Evolutionary conservation across 2,113 vertebrate genomes (phyloP).

Genomic region (Sisor rabdophorus): DNA sequence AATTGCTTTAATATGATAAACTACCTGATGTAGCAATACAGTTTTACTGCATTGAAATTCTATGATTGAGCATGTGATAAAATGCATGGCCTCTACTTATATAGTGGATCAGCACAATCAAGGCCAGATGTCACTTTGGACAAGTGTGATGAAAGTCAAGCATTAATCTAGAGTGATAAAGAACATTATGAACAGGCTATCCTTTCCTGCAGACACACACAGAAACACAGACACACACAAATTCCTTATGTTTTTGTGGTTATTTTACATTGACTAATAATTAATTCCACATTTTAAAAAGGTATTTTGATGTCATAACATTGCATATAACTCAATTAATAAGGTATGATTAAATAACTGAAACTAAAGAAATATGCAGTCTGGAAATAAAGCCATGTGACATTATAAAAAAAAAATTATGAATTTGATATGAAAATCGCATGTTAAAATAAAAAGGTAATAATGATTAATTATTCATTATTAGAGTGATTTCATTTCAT

Average conservation of each 20-base stretch:
- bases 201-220: background rate
- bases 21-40: constrained; percentile 7
- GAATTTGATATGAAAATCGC: too few species aligned
- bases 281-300: too few species aligned
- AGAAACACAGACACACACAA: too few species aligned
- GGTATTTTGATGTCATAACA: background rate
- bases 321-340: background rate
- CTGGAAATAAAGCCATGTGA: too few species aligned
- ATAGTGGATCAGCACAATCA: constrained; percentile 10
- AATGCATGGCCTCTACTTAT: constrained; percentile 3
- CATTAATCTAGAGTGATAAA: background rate
- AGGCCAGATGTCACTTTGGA: constrained; percentile 53
- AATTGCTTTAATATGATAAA: constrained; percentile 20
- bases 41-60: constrained; percentile 39
- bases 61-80: constrained; percentile 13
- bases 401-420: too few species aligned
- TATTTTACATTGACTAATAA: background rate
- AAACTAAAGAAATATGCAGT: too few species aligned
- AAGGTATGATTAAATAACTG: background rate
- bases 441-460: too few species aligned
- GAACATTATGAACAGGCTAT: constrained; percentile 3
- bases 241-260: background rate
- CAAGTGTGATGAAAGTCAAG: constrained; percentile 10
- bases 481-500: too few species aligned
- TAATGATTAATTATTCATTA: too few species aligned